phyloP scores from a whole-genome alignment of 2,113 vertebrate species.

The Odocoileus hemionus region DNA sequence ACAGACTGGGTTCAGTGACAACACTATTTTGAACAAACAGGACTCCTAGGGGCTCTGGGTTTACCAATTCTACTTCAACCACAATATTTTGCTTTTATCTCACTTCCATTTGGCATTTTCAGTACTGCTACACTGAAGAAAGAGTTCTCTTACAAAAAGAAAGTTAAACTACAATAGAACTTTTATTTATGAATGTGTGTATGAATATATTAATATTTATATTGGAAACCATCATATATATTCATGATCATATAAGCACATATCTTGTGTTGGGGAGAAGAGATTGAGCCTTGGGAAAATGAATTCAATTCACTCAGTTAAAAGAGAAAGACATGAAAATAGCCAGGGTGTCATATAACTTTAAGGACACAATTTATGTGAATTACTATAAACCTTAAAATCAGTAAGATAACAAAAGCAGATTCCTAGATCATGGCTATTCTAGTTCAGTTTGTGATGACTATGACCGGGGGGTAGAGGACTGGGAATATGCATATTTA shows the following conservation, averaged over 20 bases:
- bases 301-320: not conserved
- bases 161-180: not conserved
- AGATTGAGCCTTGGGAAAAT: not conserved
- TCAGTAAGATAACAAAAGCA: not conserved
- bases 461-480: not conserved
- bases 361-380: not conserved
- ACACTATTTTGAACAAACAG: not conserved
- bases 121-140: not conserved
- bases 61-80: not conserved
- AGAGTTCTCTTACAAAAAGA: not conserved
- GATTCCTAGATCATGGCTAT: not conserved
- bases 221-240: not conserved
- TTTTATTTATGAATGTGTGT: not conserved
- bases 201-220: not conserved
- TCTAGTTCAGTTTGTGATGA: not conserved
- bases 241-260: not conserved
- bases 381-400: not conserved
- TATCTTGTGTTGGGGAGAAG: not conserved
- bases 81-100: not conserved
- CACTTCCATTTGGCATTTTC: not conserved
- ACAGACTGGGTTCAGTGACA: not conserved
- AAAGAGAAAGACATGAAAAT: not conserved
- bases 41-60: not conserved
- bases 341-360: not conserved
- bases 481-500: not conserved